Evolutionary conservation across 2,113 vertebrate species (phyloP), one percentile per base, ranked within the genome.

Genomic region (Hystrix cristata): DNA sequence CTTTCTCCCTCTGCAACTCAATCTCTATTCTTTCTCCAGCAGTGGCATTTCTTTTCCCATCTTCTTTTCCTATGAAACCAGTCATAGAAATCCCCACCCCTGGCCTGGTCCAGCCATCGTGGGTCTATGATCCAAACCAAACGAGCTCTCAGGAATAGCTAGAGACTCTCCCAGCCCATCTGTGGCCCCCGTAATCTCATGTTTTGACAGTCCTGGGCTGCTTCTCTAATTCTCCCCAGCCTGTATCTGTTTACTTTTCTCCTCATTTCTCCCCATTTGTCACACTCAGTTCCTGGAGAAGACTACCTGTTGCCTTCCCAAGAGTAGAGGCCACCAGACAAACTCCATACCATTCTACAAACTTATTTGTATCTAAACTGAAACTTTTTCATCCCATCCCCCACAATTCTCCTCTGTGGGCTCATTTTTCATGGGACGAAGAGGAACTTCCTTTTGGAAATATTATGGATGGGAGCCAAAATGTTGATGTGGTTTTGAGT

Each of bases 371-470:
- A 48, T 46, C 25, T 80, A 71, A 81, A 53, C 29, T 82, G 19
- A 46, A 88, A 9, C 3, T 51, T 90, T 83, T 51, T 34, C 7
- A 14, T 62, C 46, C 81, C 43, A 60, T 59, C 16, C 31, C 15
- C 15, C 51, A 79, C 15, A 16, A 83, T 27, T n/a, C 2, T 9
- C 11, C 9, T 55, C 19, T 34, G 14, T 43, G 43, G 71, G 85
- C n/a, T 31, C 72, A 62, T 18, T 62, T 92, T 97, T 85, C 78
- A 81, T 14, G 48, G 23, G 34, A 88, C 60, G 48, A 79, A 92
- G 19, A 34, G 15, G 55, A 76, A n/a, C 55, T 71, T 92, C 12
- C 18, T 27, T 27, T 23, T 55, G 78, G 31, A 71, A 81, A 89
- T 43, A 38, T 48, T 87, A 79, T 34, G 59, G 43, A 51, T 67